Conservation (phyloP, 2,888 invertebrate species). For the Neocrepidodera transversa region DNA sequence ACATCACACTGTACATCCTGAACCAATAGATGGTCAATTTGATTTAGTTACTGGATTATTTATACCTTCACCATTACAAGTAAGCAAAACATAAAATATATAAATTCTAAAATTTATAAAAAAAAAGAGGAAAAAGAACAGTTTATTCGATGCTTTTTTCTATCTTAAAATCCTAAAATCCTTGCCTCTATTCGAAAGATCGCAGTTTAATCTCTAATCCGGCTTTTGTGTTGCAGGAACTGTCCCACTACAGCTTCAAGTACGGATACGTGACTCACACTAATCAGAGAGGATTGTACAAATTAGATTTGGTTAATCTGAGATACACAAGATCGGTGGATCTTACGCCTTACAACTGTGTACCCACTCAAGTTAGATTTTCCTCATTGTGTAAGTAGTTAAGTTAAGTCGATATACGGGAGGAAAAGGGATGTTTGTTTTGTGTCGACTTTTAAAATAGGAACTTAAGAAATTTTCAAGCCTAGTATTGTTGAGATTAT, state of each 20-base stretch:
- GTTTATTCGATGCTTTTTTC: too few species aligned
- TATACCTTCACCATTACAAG: conserved; percentile 67
- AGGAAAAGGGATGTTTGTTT: background rate
- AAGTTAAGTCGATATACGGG: background rate
- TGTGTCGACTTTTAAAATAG: too few species aligned
- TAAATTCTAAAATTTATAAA: too few species aligned
- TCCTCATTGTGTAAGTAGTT: conserved; percentile 72
- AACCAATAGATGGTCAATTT: conserved; percentile 78
- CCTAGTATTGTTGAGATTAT: too few species aligned
- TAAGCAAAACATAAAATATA: conserved; percentile 46
- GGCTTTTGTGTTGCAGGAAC: conserved; percentile 58
- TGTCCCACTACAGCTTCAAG: conserved; percentile 66
- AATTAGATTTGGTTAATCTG: conserved; percentile 74
- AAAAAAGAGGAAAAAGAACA: too few species aligned
- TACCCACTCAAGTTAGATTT: conserved; percentile 73
- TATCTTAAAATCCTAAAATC: too few species aligned
- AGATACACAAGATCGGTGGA: conserved; percentile 75
- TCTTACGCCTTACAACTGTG: conserved; percentile 75
- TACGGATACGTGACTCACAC: conserved; percentile 79
- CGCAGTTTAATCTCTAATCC: background rate
- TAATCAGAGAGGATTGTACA: conserved; percentile 75
- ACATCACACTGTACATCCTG: conserved; percentile 75
- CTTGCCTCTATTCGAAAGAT: background rate
- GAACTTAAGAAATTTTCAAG: too few species aligned
- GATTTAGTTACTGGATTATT: conserved; percentile 73